Evolutionary conservation across 1,140 invertebrate genomes (phyloP).

Genomic region (Ridgeia piscesae): DNA sequence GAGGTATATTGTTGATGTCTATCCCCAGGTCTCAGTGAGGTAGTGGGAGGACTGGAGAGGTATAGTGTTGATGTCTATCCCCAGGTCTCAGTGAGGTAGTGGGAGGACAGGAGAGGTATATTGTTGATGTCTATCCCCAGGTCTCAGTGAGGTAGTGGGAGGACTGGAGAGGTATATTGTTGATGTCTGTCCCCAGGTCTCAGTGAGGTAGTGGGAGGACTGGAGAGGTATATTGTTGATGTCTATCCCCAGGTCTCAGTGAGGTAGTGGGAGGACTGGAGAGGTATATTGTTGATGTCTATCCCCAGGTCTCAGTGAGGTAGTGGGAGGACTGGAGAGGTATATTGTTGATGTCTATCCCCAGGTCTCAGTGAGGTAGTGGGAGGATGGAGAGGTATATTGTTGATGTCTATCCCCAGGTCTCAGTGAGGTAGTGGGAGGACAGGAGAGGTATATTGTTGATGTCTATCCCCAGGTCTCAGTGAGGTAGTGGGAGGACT

Average conservation of each 20-base stretch:
- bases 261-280: not conserved
- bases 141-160: constrained; percentile 77
- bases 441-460: not conserved
- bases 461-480: not conserved
- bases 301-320: not conserved
- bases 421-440: not conserved
- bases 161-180: constrained; percentile 68
- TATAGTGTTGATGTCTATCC: not conserved
- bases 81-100: not conserved
- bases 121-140: not conserved
- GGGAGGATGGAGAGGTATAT: too few species aligned
- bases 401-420: not conserved
- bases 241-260: too few species aligned
- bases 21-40: not conserved
- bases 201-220: constrained; percentile 84
- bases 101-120: not conserved
- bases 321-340: not conserved
- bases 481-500: constrained; percentile 88
- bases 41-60: too few species aligned
- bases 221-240: constrained; percentile 60
- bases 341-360: constrained; percentile 14
- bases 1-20: constrained; percentile 10
- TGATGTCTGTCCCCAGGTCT: constrained; percentile 36
- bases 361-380: too few species aligned
- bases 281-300: not conserved